Evolutionary conservation across 2,888 invertebrate genomes (phyloP).

Genomic region (Zaprionus obscuricornis): DNA sequence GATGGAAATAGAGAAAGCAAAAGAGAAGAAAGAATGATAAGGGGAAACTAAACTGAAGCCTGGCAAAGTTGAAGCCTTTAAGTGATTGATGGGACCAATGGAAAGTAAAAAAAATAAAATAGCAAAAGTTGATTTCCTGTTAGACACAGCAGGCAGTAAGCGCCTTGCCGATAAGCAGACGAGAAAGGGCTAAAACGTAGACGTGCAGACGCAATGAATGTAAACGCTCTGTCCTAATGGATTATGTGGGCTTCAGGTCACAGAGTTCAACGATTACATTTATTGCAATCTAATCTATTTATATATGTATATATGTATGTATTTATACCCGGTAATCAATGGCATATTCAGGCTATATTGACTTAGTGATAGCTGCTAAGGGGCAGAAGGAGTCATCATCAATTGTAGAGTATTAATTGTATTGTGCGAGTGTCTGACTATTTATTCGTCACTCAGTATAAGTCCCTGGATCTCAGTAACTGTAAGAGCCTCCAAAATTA

Average conservation of each 20-base stretch:
- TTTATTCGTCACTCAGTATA: no score
- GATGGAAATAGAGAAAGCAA: not conserved
- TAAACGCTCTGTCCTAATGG: conserved; percentile 20
- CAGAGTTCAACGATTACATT: conserved; percentile 14
- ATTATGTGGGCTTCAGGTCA: conserved; percentile 11
- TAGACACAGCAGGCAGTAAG: no score
- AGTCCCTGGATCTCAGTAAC: no score
- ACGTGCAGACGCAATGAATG: conserved; percentile 32
- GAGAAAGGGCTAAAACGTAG: conserved; percentile 11
- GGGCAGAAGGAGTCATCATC: no score
- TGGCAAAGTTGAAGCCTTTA: conserved; percentile 44
- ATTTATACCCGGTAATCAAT: no score
- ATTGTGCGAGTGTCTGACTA: no score
- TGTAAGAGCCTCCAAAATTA: no score
- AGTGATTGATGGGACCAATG: conserved; percentile 48
- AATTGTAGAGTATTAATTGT: no score
- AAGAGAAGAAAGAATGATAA: not conserved
- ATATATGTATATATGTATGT: no score
- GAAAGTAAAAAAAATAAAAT: not conserved
- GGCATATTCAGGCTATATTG: no score
- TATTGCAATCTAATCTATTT: conserved; percentile 2
- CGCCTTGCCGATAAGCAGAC: conserved; percentile 10
- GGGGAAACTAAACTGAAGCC: no score
- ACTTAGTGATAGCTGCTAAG: no score
- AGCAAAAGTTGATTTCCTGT: not conserved